Percentiles rank a stretch among this genome's conserved stretches.
phyloP scores from a whole-genome alignment of 2,797 vertebrate genomes.

The Sebastes dallii region DNA sequence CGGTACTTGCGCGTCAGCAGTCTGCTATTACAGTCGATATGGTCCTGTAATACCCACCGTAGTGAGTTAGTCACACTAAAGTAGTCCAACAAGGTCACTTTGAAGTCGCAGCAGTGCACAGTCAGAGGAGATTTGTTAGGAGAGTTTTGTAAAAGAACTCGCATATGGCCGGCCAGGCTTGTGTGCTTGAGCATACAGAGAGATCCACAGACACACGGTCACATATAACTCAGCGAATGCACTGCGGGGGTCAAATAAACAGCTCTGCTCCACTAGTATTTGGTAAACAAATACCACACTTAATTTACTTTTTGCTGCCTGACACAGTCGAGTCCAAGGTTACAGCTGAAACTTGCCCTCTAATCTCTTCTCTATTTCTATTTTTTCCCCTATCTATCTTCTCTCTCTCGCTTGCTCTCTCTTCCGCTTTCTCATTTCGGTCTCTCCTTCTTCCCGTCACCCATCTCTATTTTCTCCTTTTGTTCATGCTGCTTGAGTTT shows the following conservation, averaged over 20 bases:
- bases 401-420: neutral
- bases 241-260: slow-evolving; percentile 31
- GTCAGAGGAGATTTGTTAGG: slow-evolving; percentile 53
- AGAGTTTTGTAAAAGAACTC: slow-evolving; percentile 49
- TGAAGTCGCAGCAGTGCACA: slow-evolving; percentile 54
- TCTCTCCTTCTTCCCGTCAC: neutral
- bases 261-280: slow-evolving; percentile 11
- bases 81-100: slow-evolving; percentile 69
- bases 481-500: slow-evolving; percentile 75
- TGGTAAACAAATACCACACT: slow-evolving; percentile 45
- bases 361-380: slow-evolving; percentile 35
- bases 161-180: slow-evolving; percentile 36
- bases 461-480: slow-evolving; percentile 60
- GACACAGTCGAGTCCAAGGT: slow-evolving; percentile 36
- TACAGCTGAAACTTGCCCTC: slow-evolving; percentile 36
- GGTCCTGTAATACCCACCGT: slow-evolving; percentile 37
- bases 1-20: slow-evolving; percentile 45
- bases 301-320: slow-evolving; percentile 36
- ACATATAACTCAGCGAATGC: neutral
- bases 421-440: slow-evolving; percentile 32
- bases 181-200: slow-evolving; percentile 30
- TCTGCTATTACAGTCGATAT: slow-evolving; percentile 54
- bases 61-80: slow-evolving; percentile 56
- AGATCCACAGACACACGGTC: neutral
- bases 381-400: slow-evolving; percentile 15